phyloP scores from a whole-genome alignment of 1,140 invertebrate species.

The Drosophila busckii region DNA sequence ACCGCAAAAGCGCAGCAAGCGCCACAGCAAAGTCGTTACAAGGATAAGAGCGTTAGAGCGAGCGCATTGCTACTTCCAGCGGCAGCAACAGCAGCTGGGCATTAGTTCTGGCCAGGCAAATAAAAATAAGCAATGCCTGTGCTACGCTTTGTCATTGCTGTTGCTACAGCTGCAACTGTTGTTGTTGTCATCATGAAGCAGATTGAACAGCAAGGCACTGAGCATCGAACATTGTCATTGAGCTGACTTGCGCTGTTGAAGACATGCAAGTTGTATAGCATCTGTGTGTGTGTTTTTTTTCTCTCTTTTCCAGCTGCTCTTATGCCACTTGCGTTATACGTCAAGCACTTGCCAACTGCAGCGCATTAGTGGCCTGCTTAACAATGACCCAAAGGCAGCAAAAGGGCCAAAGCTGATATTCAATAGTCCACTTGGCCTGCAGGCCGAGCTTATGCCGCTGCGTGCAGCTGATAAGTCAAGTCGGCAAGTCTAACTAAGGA shows the following conservation, averaged over 20 bases:
- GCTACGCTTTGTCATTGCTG: conserved; percentile 29
- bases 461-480: conserved; percentile 10
- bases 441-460: conserved; percentile 2
- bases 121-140: conserved; percentile 69
- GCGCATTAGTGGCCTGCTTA: conserved; percentile 59
- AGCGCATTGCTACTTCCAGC: conserved; percentile 45
- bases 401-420: too few species aligned
- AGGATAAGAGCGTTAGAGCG: conserved; percentile 74
- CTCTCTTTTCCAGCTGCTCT: conserved; percentile 22
- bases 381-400: too few species aligned
- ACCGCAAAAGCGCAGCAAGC: conserved; percentile 70
- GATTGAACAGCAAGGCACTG: conserved; percentile 54
- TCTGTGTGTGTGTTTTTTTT: conserved; percentile 3
- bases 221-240: conserved; percentile 54
- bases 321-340: conserved; percentile 44
- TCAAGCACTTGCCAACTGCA: conserved; percentile 50
- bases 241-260: background rate
- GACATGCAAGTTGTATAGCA: conserved; percentile 32
- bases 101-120: conserved; percentile 67
- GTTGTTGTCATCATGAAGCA: conserved; percentile 48
- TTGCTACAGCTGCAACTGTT: conserved; percentile 1
- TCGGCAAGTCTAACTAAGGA: too few species aligned
- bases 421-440: too few species aligned
- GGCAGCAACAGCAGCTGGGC: conserved; percentile 26
- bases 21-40: conserved; percentile 60